Conservation (phyloP, 2,888 invertebrate genomes). For the Portevinia maculata region DNA sequence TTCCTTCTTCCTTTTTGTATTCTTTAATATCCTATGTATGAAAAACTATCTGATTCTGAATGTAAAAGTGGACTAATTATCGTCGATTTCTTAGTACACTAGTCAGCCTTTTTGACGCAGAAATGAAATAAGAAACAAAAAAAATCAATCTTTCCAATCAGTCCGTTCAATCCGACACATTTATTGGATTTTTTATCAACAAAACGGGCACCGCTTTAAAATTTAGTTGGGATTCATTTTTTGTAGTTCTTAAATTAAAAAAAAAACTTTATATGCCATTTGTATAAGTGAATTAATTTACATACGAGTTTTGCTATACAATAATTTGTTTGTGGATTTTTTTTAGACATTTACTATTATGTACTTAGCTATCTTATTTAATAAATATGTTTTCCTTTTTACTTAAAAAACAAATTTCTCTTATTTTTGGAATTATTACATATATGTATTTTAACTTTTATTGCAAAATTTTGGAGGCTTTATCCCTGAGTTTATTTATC, state of each 20-base stretch:
- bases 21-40: conserved; percentile 16
- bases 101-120: conserved; percentile 69
- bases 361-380: conserved; percentile 45
- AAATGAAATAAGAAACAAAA: conserved; percentile 39
- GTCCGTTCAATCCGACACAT: conserved; percentile 23
- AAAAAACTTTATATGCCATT: conserved; percentile 55
- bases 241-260: conserved; percentile 44
- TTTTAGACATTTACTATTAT: conserved; percentile 44
- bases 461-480: conserved; percentile 81
- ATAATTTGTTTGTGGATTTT: conserved; percentile 61
- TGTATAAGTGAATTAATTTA: conserved; percentile 73
- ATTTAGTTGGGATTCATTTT: conserved; percentile 74
- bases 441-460: conserved; percentile 64
- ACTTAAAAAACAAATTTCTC: conserved; percentile 44
- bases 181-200: conserved; percentile 55
- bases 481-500: conserved; percentile 82
- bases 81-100: conserved; percentile 50
- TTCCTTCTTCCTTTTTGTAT: conserved; percentile 5
- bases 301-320: conserved; percentile 48
- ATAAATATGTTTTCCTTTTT: conserved; percentile 64
- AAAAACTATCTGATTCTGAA: conserved; percentile 28
- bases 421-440: conserved; percentile 75
- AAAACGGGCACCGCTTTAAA: conserved; percentile 65
- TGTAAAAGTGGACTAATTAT: conserved; percentile 34
- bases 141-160: conserved; percentile 27